These are phyloP conservation scores for Vespertilio murinus DNA, from an alignment of 2,797 vertebrate species.

Conservation along the genomic window DNA sequence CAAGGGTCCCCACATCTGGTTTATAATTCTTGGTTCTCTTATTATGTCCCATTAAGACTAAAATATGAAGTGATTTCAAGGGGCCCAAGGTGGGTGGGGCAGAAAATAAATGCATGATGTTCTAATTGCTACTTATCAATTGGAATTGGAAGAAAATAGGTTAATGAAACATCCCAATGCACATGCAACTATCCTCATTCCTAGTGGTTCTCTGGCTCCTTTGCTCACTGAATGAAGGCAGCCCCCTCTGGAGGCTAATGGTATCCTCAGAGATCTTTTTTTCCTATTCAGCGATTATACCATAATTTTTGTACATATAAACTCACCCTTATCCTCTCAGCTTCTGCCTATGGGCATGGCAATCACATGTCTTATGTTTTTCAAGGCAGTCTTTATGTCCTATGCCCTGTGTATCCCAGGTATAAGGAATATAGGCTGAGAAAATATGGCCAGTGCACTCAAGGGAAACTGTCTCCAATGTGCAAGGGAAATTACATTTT, in stretches of 20 bases:
- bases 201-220: not conserved
- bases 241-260: not conserved
- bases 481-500: constrained; percentile 28
- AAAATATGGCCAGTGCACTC: not conserved
- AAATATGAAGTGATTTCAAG: constrained; percentile 48
- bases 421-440: not conserved
- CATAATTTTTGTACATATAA: not conserved
- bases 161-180: not conserved
- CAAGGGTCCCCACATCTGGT: constrained; percentile 67
- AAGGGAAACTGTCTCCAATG: not conserved
- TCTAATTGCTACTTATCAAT: constrained; percentile 49
- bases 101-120: constrained; percentile 53
- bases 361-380: not conserved
- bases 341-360: not conserved
- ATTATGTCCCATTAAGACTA: constrained; percentile 42
- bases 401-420: not conserved
- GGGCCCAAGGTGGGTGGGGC: not conserved
- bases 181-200: not conserved
- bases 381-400: not conserved
- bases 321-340: not conserved
- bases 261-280: not conserved
- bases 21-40: constrained; percentile 50
- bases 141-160: not conserved
- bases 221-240: not conserved
- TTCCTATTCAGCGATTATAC: not conserved